Conservation (phyloP, 2,113 vertebrate species). For the Proteles cristata region DNA sequence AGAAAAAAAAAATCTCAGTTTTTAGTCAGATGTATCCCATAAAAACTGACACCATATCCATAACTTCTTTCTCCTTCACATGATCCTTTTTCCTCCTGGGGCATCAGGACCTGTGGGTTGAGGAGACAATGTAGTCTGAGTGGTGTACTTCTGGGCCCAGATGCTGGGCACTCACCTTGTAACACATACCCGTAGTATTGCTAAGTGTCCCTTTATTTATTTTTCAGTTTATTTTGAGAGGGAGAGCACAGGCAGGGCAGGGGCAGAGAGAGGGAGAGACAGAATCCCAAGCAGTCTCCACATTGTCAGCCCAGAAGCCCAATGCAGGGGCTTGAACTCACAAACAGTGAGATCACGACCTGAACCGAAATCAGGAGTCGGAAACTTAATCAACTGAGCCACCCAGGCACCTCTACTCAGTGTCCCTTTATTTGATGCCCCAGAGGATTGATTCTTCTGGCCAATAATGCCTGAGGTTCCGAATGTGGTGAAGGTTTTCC, state of each 20-base stretch:
- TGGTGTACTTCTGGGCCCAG: not conserved
- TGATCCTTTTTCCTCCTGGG: not conserved
- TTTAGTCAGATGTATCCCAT: not conserved
- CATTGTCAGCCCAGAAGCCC: no score
- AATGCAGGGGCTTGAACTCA: no score
- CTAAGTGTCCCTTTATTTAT: not conserved
- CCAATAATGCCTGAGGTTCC: not conserved
- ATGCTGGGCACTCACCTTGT: not conserved
- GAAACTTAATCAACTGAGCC: no score
- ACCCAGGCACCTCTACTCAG: no score
- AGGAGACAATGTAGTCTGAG: not conserved
- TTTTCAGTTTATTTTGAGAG: no score
- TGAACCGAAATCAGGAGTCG: no score
- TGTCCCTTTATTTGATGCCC: not conserved
- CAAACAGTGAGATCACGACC: no score
- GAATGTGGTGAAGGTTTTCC: not conserved
- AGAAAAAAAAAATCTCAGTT: not conserved
- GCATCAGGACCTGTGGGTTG: not conserved
- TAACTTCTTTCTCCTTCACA: not conserved
- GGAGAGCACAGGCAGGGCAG: no score
- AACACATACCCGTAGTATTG: not conserved
- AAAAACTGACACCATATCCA: not conserved
- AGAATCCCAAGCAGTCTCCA: no score
- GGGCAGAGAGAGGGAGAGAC: no score
- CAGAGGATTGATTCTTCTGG: not conserved